Evolutionary conservation across 2,888 invertebrate species (phyloP).

Genomic region (Agonopterix arenella): DNA sequence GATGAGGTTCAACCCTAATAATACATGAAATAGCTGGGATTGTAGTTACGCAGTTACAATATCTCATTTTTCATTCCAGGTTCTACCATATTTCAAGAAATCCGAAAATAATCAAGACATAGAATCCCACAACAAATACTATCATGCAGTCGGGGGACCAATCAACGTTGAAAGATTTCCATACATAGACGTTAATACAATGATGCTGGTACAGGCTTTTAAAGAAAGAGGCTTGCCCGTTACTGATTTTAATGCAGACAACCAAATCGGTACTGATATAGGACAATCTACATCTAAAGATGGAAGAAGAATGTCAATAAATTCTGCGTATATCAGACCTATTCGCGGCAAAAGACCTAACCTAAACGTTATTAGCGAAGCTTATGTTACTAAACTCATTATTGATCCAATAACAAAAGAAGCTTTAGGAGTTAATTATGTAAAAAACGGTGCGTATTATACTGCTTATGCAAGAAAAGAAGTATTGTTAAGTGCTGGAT

Average conservation of each 20-base stretch:
- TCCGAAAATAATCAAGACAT: slow-evolving; percentile 79
- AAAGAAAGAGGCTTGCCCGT: slow-evolving; percentile 78
- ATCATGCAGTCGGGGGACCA: slow-evolving; percentile 79
- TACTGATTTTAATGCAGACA: slow-evolving; percentile 75
- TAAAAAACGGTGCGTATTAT: slow-evolving; percentile 54
- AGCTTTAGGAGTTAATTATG: slow-evolving; percentile 58
- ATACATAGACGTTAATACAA: slow-evolving; percentile 77
- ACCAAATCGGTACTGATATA: slow-evolving; percentile 78
- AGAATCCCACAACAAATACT: slow-evolving; percentile 67
- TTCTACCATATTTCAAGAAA: slow-evolving; percentile 83
- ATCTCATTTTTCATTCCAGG: slow-evolving; percentile 34
- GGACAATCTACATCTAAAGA: slow-evolving; percentile 78
- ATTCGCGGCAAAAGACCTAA: slow-evolving; percentile 74
- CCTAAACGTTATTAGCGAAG: slow-evolving; percentile 65
- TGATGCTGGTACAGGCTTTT: slow-evolving; percentile 77
- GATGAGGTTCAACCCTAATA: too few species aligned
- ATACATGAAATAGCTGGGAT: too few species aligned
- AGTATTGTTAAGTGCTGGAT: slow-evolving; percentile 78
- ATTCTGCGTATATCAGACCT: slow-evolving; percentile 81
- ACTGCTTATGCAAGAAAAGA: slow-evolving; percentile 75
- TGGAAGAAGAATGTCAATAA: slow-evolving; percentile 79
- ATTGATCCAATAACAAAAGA: slow-evolving; percentile 75
- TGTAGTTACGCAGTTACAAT: too few species aligned
- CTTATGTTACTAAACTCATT: slow-evolving; percentile 74
- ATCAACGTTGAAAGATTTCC: slow-evolving; percentile 80